Conservation (phyloP, 2,888 invertebrate species). For the Spisula solida region DNA sequence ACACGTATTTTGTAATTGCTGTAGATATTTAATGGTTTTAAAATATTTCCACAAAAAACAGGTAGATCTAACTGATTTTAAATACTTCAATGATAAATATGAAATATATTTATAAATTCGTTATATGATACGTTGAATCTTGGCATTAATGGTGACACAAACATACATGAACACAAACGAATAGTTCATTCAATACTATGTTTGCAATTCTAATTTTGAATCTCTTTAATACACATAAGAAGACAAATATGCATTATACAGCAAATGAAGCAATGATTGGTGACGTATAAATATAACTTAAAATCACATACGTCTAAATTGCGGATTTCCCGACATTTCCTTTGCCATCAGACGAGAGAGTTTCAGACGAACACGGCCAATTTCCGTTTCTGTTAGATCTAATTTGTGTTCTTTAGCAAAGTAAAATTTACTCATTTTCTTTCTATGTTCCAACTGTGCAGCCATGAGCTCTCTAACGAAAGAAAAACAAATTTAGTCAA, state of each 20-base stretch:
- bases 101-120: too few relatives aligned
- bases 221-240: too few relatives aligned
- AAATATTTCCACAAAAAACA: neutral
- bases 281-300: neutral
- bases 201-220: too few relatives aligned
- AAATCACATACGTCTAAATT: constrained; percentile 72
- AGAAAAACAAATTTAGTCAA: neutral
- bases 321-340: constrained; percentile 76
- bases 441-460: constrained; percentile 80
- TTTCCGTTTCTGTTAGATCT: constrained; percentile 81
- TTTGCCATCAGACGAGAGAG: constrained; percentile 79
- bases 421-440: constrained; percentile 78
- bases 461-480: constrained; percentile 81
- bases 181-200: too few relatives aligned
- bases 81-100: neutral
- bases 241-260: too few relatives aligned
- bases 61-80: neutral
- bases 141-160: too few relatives aligned
- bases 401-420: constrained; percentile 73
- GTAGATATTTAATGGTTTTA: neutral
- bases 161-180: too few relatives aligned
- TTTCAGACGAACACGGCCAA: constrained; percentile 79
- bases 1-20: too few relatives aligned
- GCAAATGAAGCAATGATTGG: neutral
- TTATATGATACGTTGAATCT: too few relatives aligned